Conservation (phyloP, 2,113 vertebrate species). For the Cinclus mexicanus region DNA sequence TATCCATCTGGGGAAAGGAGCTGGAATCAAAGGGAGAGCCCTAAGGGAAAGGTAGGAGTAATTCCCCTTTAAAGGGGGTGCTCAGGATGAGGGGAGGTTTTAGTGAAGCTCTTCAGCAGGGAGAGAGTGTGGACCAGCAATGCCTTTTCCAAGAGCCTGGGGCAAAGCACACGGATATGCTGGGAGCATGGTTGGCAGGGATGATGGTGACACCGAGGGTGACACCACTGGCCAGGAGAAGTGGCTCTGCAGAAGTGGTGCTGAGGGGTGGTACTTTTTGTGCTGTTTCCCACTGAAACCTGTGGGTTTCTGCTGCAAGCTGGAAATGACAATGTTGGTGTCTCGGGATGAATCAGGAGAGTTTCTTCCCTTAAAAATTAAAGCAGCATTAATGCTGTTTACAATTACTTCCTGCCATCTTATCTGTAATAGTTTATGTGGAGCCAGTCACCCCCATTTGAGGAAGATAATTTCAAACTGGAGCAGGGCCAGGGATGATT, state of each 20-base stretch:
- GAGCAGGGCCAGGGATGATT: not conserved
- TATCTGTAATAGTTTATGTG: not conserved
- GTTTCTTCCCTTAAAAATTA: not conserved
- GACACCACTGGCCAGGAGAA: fast-evolving
- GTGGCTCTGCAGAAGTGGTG: not conserved
- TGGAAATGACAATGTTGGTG: not conserved
- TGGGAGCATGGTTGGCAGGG: fast-evolving
- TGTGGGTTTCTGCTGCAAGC: not conserved
- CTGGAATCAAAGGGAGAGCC: not conserved
- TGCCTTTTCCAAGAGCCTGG: not conserved
- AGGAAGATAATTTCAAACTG: not conserved
- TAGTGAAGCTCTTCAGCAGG: not conserved
- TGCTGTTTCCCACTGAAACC: not conserved
- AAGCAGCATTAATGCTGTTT: not conserved
- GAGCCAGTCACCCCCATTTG: not conserved
- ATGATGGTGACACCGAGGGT: not conserved
- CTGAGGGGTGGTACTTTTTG: not conserved
- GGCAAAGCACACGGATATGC: fast-evolving
- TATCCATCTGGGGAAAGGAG: not conserved
- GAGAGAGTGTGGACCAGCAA: not conserved
- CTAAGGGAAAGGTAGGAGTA: not conserved
- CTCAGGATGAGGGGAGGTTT: not conserved
- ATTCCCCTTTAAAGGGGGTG: not conserved
- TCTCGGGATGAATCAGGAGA: not conserved
- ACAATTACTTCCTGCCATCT: not conserved